A percentile compares a stretch with the other conserved stretches of the same genome.
Conservation (phyloP, 2,113 vertebrate genomes). For the Trinectes maculatus region DNA sequence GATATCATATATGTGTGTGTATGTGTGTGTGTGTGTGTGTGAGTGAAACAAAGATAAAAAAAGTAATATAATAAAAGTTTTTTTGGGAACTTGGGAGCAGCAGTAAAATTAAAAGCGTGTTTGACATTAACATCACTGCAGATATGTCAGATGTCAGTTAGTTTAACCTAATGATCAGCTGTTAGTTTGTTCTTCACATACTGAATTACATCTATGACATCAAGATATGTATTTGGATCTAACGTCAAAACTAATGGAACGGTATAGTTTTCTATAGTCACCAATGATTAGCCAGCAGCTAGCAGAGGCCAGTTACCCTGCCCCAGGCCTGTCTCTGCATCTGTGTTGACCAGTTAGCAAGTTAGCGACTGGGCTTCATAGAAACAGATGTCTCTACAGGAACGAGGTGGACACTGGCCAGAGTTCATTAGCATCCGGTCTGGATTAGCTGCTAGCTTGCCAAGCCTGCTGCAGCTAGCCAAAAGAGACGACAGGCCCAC, state of each 20-base stretch:
- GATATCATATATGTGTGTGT: too few relatives aligned
- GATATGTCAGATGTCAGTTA: too few relatives aligned
- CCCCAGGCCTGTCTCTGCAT: slow-evolving; percentile 10
- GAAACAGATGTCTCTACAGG: slow-evolving; percentile 69
- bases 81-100: too few relatives aligned
- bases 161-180: too few relatives aligned
- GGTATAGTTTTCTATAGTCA: neutral
- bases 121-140: too few relatives aligned
- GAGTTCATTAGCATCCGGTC: slow-evolving; percentile 74
- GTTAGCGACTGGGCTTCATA: slow-evolving; percentile 58
- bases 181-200: neutral
- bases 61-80: too few relatives aligned
- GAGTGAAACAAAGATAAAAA: too few relatives aligned
- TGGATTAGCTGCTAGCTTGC: slow-evolving; percentile 68
- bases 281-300: slow-evolving; percentile 23
- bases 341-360: slow-evolving; percentile 32
- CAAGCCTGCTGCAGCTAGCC: slow-evolving; percentile 56
- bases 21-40: too few relatives aligned
- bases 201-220: neutral
- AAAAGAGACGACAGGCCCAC: slow-evolving; percentile 60
- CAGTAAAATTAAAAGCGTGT: too few relatives aligned
- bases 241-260: neutral
- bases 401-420: slow-evolving; percentile 62
- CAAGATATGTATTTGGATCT: too few relatives aligned
- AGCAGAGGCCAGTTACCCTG: slow-evolving; percentile 21